Evolutionary conservation across 2,113 vertebrate genomes (phyloP), one percentile per base, ranked within the genome.

Genomic region (Scopus umbretta): DNA sequence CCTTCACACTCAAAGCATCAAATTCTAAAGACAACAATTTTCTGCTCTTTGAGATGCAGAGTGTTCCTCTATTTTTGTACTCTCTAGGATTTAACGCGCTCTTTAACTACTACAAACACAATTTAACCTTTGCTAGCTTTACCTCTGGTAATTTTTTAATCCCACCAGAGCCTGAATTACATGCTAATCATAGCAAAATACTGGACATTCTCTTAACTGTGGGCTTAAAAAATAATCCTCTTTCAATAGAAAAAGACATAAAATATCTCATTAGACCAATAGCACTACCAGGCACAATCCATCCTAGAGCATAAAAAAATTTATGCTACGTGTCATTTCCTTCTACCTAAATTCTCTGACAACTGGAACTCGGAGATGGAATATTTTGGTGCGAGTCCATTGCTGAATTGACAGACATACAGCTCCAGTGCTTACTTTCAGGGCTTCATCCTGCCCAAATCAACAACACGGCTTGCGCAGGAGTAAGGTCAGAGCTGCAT

Each of bases 231-330:
- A 83, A 59, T 67, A 91, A 95, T 86, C 70, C 38, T 71, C 91
- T 94, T 91, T 68, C 55, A 73, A 43, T 40, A 84, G 86, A 55
- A 80, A 80, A 20, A 94, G 78, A 76, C 91, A 92, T 92, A 84
- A 96, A 96, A 73, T 68, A 92, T 53, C 88, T 96, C 90, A 92
- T 97, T 94, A 94, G 80, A 94, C 53, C 95, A 92, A 91, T 1
- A 89, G 94, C 67, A 73, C 94, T 63, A 85, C 52, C 78, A 94
- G 92, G 88, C 79, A 94, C 71, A 87, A 94, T 85, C 92, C 91
- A 71, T 73, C 67, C 58, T 66, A 16, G 22, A 62, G 55, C 6
- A 94, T 50, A 86, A 82, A 76, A 87, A 92, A 73, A 80, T 34
- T 59, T 79, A 86, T 87, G 76, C 34, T 63, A 45, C 0, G 0